These are phyloP conservation scores for Sicus ferrugineus DNA, from an alignment of 2,888 invertebrate genomes.

Conservation along the genomic window DNA sequence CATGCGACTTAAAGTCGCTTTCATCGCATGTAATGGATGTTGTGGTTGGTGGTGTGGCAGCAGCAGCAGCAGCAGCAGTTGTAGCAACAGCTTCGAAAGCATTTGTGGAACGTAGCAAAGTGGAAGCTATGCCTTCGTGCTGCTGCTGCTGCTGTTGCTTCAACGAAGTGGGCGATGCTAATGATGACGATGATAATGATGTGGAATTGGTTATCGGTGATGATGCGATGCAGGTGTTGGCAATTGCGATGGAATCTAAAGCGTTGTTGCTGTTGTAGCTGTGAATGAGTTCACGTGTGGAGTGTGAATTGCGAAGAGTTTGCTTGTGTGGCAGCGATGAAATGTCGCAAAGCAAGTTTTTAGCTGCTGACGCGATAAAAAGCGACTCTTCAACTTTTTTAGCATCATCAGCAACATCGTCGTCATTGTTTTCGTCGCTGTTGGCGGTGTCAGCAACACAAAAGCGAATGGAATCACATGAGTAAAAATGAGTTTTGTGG, in stretches of 20 bases:
- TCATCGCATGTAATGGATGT: not conserved
- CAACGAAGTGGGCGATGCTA: not conserved
- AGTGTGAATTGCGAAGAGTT: constrained; percentile 29
- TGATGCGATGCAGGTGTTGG: not conserved
- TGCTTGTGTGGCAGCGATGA: constrained; percentile 42
- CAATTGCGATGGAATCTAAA: not conserved
- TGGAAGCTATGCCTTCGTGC: constrained; percentile 16
- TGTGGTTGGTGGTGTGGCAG: not conserved
- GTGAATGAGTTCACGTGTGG: constrained; percentile 7
- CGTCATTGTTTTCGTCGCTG: not conserved
- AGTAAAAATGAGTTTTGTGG: constrained; percentile 49
- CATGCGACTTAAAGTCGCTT: too few species aligned
- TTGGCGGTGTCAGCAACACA: constrained; percentile 37
- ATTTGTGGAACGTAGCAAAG: constrained; percentile 12
- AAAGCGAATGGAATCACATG: constrained; percentile 50
- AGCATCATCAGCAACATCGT: not conserved
- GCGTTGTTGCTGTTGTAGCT: constrained; percentile 21
- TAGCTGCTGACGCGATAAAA: constrained; percentile 19
- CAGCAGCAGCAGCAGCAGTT: not conserved
- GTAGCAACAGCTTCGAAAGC: not conserved
- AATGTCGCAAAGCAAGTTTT: constrained; percentile 27
- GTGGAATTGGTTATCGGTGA: not conserved
- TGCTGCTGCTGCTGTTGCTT: too few species aligned
- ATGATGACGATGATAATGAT: not conserved
- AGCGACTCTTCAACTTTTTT: not conserved